A percentile compares a stretch with the other conserved stretches of the same genome.
Evolutionary conservation across 2,797 vertebrate genomes (phyloP).

Genomic region (Dryobates pubescens): DNA sequence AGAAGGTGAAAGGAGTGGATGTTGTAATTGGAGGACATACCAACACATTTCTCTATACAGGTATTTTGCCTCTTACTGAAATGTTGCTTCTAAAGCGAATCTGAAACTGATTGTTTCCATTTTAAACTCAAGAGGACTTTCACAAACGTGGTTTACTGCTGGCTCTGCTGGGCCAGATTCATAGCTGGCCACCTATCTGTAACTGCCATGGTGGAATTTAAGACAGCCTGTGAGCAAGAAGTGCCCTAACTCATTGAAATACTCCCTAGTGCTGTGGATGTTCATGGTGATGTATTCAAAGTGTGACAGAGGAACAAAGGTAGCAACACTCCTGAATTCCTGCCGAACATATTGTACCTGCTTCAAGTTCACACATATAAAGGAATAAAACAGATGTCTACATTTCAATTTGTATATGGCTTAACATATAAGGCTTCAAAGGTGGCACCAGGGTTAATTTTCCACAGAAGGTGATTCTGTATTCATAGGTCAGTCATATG

Average conservation of each 20-base stretch:
- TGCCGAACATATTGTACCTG: neutral
- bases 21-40: conserved; percentile 92
- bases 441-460: neutral
- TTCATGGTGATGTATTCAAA: neutral
- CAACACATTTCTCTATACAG: conserved; percentile 95
- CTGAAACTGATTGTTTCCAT: neutral
- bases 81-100: neutral
- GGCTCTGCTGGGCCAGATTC: neutral
- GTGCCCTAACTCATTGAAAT: neutral
- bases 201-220: neutral
- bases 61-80: conserved; percentile 67
- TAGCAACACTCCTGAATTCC: neutral
- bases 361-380: neutral
- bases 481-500: neutral
- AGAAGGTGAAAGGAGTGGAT: conserved; percentile 88
- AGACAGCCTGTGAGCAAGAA: neutral
- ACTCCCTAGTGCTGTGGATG: neutral
- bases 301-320: neutral
- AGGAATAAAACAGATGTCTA: neutral
- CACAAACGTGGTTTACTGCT: neutral
- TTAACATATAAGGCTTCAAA: neutral
- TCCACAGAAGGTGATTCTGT: neutral
- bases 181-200: neutral
- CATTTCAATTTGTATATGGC: neutral
- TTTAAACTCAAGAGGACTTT: neutral